phyloP scores from a whole-genome alignment of 2,888 invertebrate genomes.

The Diplolepis rosae region DNA sequence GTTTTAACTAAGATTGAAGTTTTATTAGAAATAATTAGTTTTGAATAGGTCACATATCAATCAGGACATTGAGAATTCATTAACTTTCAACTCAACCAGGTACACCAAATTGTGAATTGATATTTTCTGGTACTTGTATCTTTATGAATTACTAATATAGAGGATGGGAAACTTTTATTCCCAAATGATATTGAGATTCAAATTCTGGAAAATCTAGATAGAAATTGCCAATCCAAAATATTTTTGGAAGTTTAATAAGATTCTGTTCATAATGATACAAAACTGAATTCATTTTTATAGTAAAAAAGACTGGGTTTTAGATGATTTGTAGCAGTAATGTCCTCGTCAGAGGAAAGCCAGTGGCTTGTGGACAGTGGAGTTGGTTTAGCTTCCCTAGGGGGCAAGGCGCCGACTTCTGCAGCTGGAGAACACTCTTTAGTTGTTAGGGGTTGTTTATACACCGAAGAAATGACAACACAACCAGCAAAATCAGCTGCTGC shows the following conservation, averaged over 20 bases:
- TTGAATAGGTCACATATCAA: background rate
- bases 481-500: conserved; percentile 46
- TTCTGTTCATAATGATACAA: too few relatives aligned
- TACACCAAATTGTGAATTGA: background rate
- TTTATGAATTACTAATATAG: too few relatives aligned
- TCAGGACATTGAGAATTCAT: conserved; percentile 3
- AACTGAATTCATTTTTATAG: background rate
- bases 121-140: too few relatives aligned
- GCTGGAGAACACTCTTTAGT: conserved; percentile 54
- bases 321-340: conserved; percentile 72
- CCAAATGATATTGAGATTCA: too few relatives aligned
- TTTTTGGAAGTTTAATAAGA: too few relatives aligned
- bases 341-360: conserved; percentile 79
- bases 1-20: background rate
- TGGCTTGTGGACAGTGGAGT: conserved; percentile 68
- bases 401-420: conserved; percentile 46
- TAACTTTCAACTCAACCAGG: conserved; percentile 28
- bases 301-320: conserved; percentile 50
- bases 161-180: too few relatives aligned
- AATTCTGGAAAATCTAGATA: too few relatives aligned
- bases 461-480: conserved; percentile 74
- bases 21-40: background rate
- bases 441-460: conserved; percentile 69
- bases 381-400: conserved; percentile 49
- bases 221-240: too few relatives aligned